phyloP scores from a whole-genome alignment of 2,113 vertebrate genomes.

The Mormoops blainvillei region DNA sequence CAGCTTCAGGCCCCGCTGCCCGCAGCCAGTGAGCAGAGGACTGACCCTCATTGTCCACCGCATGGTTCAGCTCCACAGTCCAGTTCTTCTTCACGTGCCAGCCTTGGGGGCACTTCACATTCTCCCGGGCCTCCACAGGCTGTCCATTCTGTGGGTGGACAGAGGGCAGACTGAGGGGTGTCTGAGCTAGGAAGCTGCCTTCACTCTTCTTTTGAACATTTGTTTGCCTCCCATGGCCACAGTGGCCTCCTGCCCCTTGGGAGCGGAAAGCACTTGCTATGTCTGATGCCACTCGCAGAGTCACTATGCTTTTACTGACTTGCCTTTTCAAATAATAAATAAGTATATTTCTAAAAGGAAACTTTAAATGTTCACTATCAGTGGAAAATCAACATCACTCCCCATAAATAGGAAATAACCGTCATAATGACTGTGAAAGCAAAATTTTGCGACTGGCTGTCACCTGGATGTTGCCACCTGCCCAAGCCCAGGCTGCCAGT shows the following conservation, averaged over 20 bases:
- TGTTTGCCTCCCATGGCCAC: rapidly evolving
- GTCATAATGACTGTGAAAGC: neutral
- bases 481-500: neutral
- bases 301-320: neutral
- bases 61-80: slow-evolving; percentile 66
- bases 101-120: slow-evolving; percentile 71
- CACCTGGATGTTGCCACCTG: neutral
- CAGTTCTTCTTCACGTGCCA: slow-evolving; percentile 74
- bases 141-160: slow-evolving; percentile 55
- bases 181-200: neutral
- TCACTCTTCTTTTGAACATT: neutral
- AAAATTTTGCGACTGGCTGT: no score
- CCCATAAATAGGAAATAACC: neutral
- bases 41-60: slow-evolving; percentile 75
- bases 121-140: slow-evolving; percentile 46
- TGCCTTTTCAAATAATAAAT: neutral
- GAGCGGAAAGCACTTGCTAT: neutral
- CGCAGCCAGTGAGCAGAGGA: neutral
- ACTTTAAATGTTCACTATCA: neutral
- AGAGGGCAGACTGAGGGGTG: rapidly evolving
- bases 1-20: neutral
- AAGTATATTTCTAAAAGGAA: neutral
- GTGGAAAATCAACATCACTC: neutral
- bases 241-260: rapidly evolving
- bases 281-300: rapidly evolving